These are phyloP conservation scores for Homarus gammarus DNA, from an alignment of 2,888 invertebrate genomes.

Conservation along the genomic window DNA sequence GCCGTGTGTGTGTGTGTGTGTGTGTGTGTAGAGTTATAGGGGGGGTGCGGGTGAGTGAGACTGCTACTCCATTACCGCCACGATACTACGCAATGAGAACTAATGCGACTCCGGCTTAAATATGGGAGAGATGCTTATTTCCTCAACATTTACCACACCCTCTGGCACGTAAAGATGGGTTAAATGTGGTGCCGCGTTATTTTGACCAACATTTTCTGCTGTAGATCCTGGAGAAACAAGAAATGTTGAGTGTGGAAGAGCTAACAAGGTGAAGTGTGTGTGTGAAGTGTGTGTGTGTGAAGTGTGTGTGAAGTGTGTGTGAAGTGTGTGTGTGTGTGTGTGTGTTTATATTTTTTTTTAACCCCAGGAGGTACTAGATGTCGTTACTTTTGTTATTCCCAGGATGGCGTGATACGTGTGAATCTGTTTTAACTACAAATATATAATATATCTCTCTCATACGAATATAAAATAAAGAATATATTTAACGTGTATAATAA, in stretches of 20 bases:
- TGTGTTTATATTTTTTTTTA: too few species aligned
- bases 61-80: not conserved
- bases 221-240: not conserved
- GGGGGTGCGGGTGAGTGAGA: not conserved
- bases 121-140: not conserved
- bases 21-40: not conserved
- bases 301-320: constrained; percentile 37
- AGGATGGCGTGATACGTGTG: too few species aligned
- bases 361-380: too few species aligned
- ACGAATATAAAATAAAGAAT: too few species aligned
- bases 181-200: not conserved
- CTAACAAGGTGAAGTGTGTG: too few species aligned
- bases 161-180: constrained; percentile 3
- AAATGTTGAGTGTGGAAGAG: too few species aligned
- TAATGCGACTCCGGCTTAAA: constrained; percentile 18
- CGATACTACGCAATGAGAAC: constrained; percentile 19
- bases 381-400: too few species aligned
- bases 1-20: not conserved
- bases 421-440: too few species aligned
- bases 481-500: too few species aligned
- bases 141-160: constrained; percentile 31
- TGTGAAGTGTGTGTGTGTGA: not conserved
- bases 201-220: not conserved
- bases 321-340: too few species aligned
- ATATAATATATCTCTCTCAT: too few species aligned